Base-by-base conservation (phyloP, 2,797 vertebrate genomes). In the Pipistrellus pygmaeus region DNA sequence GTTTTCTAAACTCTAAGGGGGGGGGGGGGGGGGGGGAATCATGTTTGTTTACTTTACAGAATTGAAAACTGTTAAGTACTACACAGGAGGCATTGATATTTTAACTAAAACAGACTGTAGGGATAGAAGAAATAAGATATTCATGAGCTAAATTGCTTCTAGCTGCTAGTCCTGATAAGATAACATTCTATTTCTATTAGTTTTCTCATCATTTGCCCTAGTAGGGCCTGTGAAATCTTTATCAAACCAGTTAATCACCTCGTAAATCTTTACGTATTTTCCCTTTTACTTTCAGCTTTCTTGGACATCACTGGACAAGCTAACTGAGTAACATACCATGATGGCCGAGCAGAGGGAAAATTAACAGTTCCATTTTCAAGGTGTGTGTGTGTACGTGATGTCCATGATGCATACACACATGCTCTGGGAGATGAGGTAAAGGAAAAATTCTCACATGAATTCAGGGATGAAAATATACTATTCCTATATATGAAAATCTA, bases 31-130 rank as follows among this genome's bases (percentile, higher is more conserved):
- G 35, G 20, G 38, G 5, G 78, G 75, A 76, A n/a, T 35, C 23
- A 88, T n/a, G 41, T 92, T 83, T 93, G 41, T 96, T 92, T 91
- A 91, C 76, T 80, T 84, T 78, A 88, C 9, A 95, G 73, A 95
- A 88, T 71, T 53, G 60, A 93, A 95, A 91, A 93, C 66, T 90
- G 48, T 77, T 92, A 96, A 96, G 77, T 71, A 85, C 69, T 78
- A 91, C 84, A 92, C 14, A 93, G 48, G 72, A 95, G 83, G 80
- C 86, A 94, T 10, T 81, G 72, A 32, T 94, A 86, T 86, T 92
- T 95, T 91, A 96, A 90, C 78, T 69, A 88, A 88, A 89, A 95
- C 78, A 96, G 46, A 94, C 93, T 66, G 66, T 64, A 84, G 80
- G 44, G 60, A 86, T 25, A 86, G 75, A 89, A 87, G n/a, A 57